Evolutionary conservation across 1,140 invertebrate genomes (phyloP), one percentile per base, ranked within the genome.

Genomic region (Maniola jurtina): DNA sequence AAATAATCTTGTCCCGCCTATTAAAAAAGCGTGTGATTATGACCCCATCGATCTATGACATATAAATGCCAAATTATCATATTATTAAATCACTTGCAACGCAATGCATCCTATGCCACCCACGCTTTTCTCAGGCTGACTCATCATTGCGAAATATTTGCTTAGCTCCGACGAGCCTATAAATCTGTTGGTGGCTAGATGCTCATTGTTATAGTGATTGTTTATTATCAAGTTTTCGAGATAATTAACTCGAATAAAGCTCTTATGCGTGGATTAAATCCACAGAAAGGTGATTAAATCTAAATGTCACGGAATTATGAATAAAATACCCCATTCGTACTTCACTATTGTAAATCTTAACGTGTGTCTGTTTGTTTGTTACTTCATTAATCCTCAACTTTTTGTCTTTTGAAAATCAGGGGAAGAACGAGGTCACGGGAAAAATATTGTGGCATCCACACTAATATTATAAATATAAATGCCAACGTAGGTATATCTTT

Each of bases 141-240:
- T 82, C 80, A 82, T 81, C 74, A 61, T 82, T 80, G 77, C 71
- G 62, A 76, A 76, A 81, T 59, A 59, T 65, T 63, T 68, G 66
- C 63, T 57, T 66, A 66, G 63, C 65, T 62, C 68, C 60, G 52
- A 65, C 61, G 52, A 25, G 61, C 10, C 61, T 40, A 68, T 68
- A 68, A 68, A 68, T 68, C 61, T 61, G 60, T 58, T 55, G 16
- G 52, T 66, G 58, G 57, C 66, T 68, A 61, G 66, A 64, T 68
- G 48, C 36, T 54, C 61, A 68, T 68, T 68, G 66, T 68, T 68
- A 68, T 64, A 60, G 33, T 60, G 61, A 59, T 60, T 68, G 57
- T 68, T 64, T 59, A 52, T 64, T 68, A 61, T 64, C 56, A 47
- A 38, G 52, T 68, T 68, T 58, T 69, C 59, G 55, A 45, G 54